These are phyloP conservation scores for Scomberomorus guttatus DNA, from an alignment of 2,797 vertebrate species.

Conservation along the genomic window DNA sequence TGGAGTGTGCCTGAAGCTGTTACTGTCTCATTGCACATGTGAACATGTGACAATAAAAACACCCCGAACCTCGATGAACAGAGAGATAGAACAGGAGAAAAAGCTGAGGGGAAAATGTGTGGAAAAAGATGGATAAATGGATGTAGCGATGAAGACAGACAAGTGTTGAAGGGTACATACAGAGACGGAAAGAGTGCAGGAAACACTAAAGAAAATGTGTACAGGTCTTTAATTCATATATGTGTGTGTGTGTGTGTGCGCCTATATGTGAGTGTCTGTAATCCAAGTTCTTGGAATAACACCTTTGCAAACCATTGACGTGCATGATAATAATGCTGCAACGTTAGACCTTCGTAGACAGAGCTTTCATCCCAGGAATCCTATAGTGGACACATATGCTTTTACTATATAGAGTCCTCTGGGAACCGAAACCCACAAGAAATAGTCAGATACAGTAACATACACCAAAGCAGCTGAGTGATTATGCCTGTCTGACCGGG, in stretches of 20 bases:
- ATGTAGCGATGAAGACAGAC: conserved; percentile 21
- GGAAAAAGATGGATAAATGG: conserved; percentile 5
- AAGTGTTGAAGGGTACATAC: conserved; percentile 25
- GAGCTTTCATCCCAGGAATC: conserved; percentile 72
- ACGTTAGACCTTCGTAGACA: conserved; percentile 46
- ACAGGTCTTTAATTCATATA: conserved; percentile 5
- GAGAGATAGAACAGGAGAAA: not conserved
- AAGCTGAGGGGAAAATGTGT: too few species aligned
- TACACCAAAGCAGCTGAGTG: conserved; percentile 47
- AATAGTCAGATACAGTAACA: conserved; percentile 71
- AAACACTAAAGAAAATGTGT: conserved; percentile 13
- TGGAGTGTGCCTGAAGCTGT: not conserved
- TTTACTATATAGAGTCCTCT: conserved; percentile 64
- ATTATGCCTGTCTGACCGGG: conserved; percentile 59
- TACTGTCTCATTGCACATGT: not conserved
- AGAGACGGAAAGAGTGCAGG: conserved; percentile 26
- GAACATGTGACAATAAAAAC: not conserved
- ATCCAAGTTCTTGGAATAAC: conserved; percentile 70
- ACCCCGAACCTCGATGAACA: not conserved
- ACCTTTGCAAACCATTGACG: conserved; percentile 66
- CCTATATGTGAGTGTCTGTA: conserved; percentile 31
- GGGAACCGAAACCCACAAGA: conserved; percentile 51
- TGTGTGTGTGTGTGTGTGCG: conserved; percentile 8
- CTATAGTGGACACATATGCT: conserved; percentile 75
- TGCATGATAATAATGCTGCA: conserved; percentile 67